Base-by-base conservation (phyloP, 2,797 vertebrate species). In the Bradypodion pumilum region DNA sequence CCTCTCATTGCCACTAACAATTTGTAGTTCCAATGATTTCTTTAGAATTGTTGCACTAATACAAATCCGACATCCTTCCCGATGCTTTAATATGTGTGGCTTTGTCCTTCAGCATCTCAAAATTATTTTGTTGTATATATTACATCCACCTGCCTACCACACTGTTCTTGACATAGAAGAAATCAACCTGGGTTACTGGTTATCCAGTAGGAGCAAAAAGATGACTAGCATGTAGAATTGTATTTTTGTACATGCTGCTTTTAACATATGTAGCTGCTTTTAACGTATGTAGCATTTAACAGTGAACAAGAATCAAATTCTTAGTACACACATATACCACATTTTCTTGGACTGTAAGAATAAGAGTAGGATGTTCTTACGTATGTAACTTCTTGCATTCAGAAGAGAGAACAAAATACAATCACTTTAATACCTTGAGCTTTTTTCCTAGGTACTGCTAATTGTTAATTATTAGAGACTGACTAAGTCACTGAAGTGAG, bases 401-500 rank as follows among this genome's bases (percentile, higher is more conserved):
- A 92, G 89, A 92, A 94, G 92, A 94, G 94, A 92, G 93, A 93
- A 44, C 82, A 85, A 92, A 94, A 91, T 21, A 15, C 66, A 85
- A 90, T 86, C 93, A 80, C 83, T 89, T 80, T 69, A 80, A 89
- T 95, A 94, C 95, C 95, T 89, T 78, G 94, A 95, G 94, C 86
- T 86, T 95, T 95, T 95, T 92, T 95, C 86, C 87, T 92, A 89
- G 94, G 91, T 94, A 91, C 89, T 95, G 95, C 95, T 96, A 97
- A 97, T 97, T 97, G 96, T 97, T 97, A 96, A 97, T 97, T 97
- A 97, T 97, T 96, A 96, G 94, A 95, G 95, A 95, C 94, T 96
- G 95, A 95, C 93, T 96, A 95, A 96, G 95, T 96, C 96, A 96
- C 92, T 96, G 96, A 96, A 97, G 95, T 96, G 96, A 97, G 95